phyloP scores from a whole-genome alignment of 2,888 invertebrate species.

The Erpobdella octoculata region DNA sequence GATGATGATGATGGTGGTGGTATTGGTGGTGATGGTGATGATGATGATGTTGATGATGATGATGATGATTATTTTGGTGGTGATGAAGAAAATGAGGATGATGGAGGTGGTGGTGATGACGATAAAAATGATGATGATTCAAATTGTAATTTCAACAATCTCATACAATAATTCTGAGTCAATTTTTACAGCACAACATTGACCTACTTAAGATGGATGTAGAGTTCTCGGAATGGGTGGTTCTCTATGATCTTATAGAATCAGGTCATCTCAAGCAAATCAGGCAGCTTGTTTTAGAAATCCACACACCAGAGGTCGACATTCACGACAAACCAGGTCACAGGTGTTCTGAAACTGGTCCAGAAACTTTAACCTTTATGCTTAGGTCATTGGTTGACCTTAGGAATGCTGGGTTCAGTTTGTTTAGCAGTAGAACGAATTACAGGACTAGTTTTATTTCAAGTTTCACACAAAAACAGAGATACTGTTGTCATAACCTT shows the following conservation, averaged over 20 bases:
- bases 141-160: neutral
- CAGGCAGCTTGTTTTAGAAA: slow-evolving; percentile 37
- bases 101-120: neutral
- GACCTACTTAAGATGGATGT: slow-evolving; percentile 52
- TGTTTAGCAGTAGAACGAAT: slow-evolving; percentile 37
- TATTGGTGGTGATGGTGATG: slow-evolving; percentile 28
- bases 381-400: slow-evolving; percentile 33
- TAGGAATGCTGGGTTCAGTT: slow-evolving; percentile 35
- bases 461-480: slow-evolving; percentile 29
- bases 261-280: slow-evolving; percentile 32
- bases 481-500: slow-evolving; percentile 39
- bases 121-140: neutral
- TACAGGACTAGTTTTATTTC: slow-evolving; percentile 37
- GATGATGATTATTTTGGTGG: neutral
- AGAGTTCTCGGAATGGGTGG: slow-evolving; percentile 50
- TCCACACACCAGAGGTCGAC: slow-evolving; percentile 40
- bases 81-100: slow-evolving; percentile 22
- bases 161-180: neutral
- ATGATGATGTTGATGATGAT: slow-evolving; percentile 19
- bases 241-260: slow-evolving; percentile 39
- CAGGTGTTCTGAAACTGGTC: slow-evolving; percentile 36
- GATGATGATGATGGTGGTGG: slow-evolving; percentile 29
- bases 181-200: slow-evolving; percentile 42
- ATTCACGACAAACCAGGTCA: slow-evolving; percentile 33
- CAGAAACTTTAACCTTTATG: slow-evolving; percentile 37